Evolutionary conservation across 2,888 invertebrate genomes (phyloP).

Genomic region (Petrolisthes cinctipes): DNA sequence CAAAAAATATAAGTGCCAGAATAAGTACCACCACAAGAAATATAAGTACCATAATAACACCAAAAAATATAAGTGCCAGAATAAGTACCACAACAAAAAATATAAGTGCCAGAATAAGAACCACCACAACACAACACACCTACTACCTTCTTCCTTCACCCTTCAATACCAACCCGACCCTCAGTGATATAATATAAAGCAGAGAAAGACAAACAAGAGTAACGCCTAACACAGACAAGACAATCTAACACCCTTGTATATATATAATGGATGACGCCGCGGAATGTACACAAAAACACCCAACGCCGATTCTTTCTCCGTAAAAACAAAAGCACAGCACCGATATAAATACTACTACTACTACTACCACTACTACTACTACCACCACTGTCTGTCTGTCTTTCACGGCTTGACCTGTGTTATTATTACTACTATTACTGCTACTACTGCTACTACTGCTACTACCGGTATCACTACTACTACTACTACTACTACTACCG

Average conservation of each 20-base stretch:
- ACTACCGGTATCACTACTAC: too few species aligned
- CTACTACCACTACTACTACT: too few species aligned
- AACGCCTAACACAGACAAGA: neutral
- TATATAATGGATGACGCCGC: neutral
- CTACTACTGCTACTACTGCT: too few species aligned
- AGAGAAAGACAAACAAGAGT: neutral
- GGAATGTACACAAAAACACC: neutral
- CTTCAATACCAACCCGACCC: too few species aligned
- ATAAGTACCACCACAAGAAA: too few species aligned
- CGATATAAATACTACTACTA: neutral
- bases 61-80: neutral
- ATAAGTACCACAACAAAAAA: neutral
- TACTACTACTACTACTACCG: too few species aligned
- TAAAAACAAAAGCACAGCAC: neutral
- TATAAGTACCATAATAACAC: neutral
- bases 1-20: too few species aligned
- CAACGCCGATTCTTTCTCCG: neutral
- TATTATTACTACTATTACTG: too few species aligned
- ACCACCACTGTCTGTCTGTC: too few species aligned
- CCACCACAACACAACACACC: too few species aligned
- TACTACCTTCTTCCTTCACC: too few species aligned
- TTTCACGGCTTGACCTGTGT: too few species aligned
- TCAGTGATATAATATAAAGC: neutral
- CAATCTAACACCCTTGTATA: slow-evolving; percentile 7
- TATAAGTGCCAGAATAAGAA: neutral